These are phyloP conservation scores for Ischnus inquisitorius DNA, from an alignment of 2,888 invertebrate species.

Conservation along the genomic window DNA sequence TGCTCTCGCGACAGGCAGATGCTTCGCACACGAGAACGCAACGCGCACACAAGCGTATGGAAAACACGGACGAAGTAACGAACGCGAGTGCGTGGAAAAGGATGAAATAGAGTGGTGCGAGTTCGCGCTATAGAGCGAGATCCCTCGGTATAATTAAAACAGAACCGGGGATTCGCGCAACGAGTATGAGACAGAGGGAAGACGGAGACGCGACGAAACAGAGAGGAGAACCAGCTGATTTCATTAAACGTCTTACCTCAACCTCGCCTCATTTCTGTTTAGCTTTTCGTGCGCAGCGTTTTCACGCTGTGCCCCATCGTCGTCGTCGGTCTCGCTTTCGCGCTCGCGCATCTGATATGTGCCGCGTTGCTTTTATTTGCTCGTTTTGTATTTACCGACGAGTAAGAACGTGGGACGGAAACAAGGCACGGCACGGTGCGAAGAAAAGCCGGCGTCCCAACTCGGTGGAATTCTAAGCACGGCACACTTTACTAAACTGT, in stretches of 20 bases:
- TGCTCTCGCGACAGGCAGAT: neutral
- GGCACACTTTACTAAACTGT: neutral
- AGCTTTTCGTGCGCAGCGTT: slow-evolving; percentile 70
- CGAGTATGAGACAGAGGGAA: slow-evolving; percentile 43
- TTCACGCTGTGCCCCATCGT: slow-evolving; percentile 48
- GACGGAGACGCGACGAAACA: slow-evolving; percentile 19
- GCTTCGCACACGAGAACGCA: neutral
- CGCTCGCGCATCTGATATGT: slow-evolving; percentile 4
- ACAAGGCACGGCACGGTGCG: neutral
- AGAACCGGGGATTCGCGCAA: slow-evolving; percentile 63
- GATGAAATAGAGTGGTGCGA: slow-evolving; percentile 44
- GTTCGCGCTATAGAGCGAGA: slow-evolving; percentile 65
- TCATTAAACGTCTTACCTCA: slow-evolving; percentile 79
- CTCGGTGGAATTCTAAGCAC: slow-evolving; percentile 10
- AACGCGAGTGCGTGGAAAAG: slow-evolving; percentile 53
- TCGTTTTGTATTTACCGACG: slow-evolving; percentile 44
- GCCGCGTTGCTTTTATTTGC: slow-evolving; percentile 30
- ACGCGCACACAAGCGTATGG: neutral
- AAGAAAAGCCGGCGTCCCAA: neutral
- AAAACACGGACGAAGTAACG: slow-evolving; percentile 25
- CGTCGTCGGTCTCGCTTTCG: slow-evolving; percentile 13
- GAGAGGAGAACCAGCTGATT: slow-evolving; percentile 73
- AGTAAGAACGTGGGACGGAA: neutral
- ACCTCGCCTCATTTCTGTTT: slow-evolving; percentile 75
- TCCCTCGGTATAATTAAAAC: slow-evolving; percentile 78